A percentile compares a stretch with the other conserved stretches of the same genome.
Evolutionary conservation across 2,888 invertebrate species (phyloP).

Genomic region (Nomada fucata): DNA sequence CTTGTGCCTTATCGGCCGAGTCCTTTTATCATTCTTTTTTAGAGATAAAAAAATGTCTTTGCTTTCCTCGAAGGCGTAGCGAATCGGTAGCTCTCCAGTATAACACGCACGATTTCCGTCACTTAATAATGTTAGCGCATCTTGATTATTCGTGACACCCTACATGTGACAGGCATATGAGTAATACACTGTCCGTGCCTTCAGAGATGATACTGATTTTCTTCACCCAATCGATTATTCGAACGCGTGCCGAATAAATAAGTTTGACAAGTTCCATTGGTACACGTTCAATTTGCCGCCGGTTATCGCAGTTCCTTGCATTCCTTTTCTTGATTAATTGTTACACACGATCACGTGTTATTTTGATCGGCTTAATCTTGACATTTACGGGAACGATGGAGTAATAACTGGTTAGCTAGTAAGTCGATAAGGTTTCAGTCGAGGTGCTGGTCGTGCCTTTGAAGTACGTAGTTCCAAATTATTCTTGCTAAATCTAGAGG

Average conservation of each 20-base stretch:
- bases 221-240: not conserved
- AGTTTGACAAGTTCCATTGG: not conserved
- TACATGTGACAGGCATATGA: slow-evolving; percentile 35
- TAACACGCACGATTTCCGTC: slow-evolving; percentile 10
- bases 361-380: slow-evolving; percentile 29
- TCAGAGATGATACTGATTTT: slow-evolving; percentile 1
- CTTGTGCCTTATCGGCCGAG: not conserved
- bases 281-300: not conserved
- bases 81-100: not conserved
- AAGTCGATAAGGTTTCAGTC: slow-evolving; percentile 14
- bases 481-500: not conserved
- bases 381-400: slow-evolving; percentile 32
- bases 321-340: slow-evolving; percentile 20
- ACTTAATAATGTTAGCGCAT: slow-evolving; percentile 15
- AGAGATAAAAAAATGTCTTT: not conserved
- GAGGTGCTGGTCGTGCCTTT: not conserved
- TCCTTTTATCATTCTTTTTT: not conserved
- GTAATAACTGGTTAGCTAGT: not conserved
- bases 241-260: not conserved
- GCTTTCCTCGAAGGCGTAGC: not conserved
- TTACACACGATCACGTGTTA: not conserved
- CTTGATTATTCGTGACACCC: slow-evolving; percentile 27
- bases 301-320: slow-evolving; percentile 27
- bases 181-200: slow-evolving; percentile 37
- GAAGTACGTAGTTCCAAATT: not conserved